Base-by-base conservation (phyloP, 2,888 invertebrate species). In the Philonicus albiceps region DNA sequence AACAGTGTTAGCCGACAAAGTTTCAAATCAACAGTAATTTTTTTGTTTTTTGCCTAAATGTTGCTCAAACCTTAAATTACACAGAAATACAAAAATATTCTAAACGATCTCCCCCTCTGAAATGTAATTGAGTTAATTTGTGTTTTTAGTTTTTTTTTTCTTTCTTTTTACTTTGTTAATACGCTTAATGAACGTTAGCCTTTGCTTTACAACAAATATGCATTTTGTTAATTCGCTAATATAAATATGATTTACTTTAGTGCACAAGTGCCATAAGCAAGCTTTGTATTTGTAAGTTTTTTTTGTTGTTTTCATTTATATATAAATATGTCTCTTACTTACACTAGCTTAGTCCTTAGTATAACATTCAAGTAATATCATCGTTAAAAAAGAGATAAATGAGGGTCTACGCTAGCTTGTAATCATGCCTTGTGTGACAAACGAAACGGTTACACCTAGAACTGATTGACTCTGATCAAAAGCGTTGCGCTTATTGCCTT, bases 1-100 rank as follows among this genome's bases (percentile, higher is more conserved):
- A 16, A 31, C 34, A 78, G 34, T 78, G 74, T 74, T 74, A 74
- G 37, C 74, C n/a, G n/a, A 34, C 11, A 3, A 74, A 34, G 74
- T 31, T n/a, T 11, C 3, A 81, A 73, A 73, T 73, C 19, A 84
- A 84, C 8, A 84, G 37, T 40, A 73, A 64, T 64, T 78, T 76
- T 22, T 27, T 53, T 55, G n/a, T 85, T 75, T 55, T 85, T 86
- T 86, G 16, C 19, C 75, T 43, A 49, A 27, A 40, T 40, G 55
- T 76, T 86, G 76, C 37, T 84, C 73, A 73, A 53, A n/a, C 31
- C 85, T 86, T 86, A 75, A 86, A 86, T 76, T 88, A 88, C 87
- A 87, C 86, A 87, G 81, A 86, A 83, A 86, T 88, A 88, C 87
- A 88, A 88, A 88, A 88, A 88, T 88, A 88, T 86, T 75, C 75